These are phyloP conservation scores for Bombylius major DNA, from an alignment of 2,888 invertebrate genomes.

Conservation along the genomic window DNA sequence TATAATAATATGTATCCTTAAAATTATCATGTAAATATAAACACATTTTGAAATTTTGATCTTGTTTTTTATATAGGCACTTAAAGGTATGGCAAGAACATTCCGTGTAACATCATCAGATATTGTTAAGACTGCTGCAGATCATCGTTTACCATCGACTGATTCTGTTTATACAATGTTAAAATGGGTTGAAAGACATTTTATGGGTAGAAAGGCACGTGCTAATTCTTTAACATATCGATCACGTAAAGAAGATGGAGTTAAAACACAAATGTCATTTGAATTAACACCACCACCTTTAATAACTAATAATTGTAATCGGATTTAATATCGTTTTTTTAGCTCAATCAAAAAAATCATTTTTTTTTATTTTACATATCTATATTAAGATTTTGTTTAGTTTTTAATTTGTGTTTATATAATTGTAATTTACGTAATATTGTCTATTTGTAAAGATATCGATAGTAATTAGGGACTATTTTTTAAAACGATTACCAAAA, in stretches of 20 bases:
- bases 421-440: too few relatives aligned
- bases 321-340: background rate
- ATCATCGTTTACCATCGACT: conserved; percentile 73
- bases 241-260: conserved; percentile 52
- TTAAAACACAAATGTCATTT: conserved; percentile 67
- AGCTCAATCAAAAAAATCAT: too few relatives aligned
- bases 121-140: conserved; percentile 76
- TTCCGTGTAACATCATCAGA: conserved; percentile 77
- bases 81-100: conserved; percentile 87
- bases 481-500: too few relatives aligned
- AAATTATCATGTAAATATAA: too few relatives aligned
- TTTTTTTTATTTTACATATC: too few relatives aligned
- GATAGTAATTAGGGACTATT: too few relatives aligned
- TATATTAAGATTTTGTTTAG: too few relatives aligned
- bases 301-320: background rate
- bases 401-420: too few relatives aligned
- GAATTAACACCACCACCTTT: conserved; percentile 32
- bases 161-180: conserved; percentile 82
- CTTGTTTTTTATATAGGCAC: conserved; percentile 43
- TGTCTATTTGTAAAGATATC: too few relatives aligned
- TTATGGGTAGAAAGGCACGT: conserved; percentile 63
- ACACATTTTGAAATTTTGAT: too few relatives aligned
- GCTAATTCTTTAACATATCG: conserved; percentile 53
- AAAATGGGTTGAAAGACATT: conserved; percentile 80
- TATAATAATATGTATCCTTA: too few relatives aligned